Evolutionary conservation across 2,888 invertebrate genomes (phyloP).

Genomic region (Adineta ricciae): DNA sequence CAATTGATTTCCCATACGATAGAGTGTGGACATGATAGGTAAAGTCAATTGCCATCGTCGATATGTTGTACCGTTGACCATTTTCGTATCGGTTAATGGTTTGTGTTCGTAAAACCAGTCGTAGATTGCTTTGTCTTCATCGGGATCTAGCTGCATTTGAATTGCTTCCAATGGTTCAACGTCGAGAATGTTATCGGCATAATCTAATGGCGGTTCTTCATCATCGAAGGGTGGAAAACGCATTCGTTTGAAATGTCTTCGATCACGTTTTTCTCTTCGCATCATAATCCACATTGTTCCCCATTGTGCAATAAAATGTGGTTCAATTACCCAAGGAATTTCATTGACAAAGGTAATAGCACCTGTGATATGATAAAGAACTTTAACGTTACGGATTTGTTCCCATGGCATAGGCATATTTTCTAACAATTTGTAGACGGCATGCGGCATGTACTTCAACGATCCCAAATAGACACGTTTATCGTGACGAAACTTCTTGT

Average conservation of each 20-base stretch:
- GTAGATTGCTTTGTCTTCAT: conserved; percentile 65
- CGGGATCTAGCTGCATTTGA: conserved; percentile 78
- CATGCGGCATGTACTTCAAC: conserved; percentile 98
- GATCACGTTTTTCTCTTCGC: conserved; percentile 93
- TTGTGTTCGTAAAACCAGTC: conserved; percentile 98
- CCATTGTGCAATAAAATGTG: conserved; percentile 98
- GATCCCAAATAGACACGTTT: conserved; percentile 86
- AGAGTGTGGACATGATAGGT: conserved; percentile 93
- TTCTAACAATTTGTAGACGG: conserved; percentile 91
- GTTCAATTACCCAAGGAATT: conserved; percentile 98
- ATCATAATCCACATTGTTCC: conserved; percentile 99
- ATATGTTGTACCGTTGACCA: conserved; percentile 92
- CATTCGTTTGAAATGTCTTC: conserved; percentile 97
- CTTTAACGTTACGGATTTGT: conserved; percentile 93
- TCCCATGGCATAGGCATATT: conserved; percentile 99
- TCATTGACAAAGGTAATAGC: conserved; percentile 99
- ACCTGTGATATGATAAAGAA: conserved; percentile 89
- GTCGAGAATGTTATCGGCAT: conserved; percentile 95
- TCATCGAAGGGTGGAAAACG: conserved; percentile 99
- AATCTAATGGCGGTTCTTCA: conserved; percentile 97
- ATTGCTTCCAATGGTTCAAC: conserved; percentile 97
- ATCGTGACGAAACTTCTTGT: conserved; percentile 92
- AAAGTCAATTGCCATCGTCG: conserved; percentile 86
- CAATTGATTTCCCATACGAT: conserved; percentile 90
- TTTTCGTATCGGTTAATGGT: conserved; percentile 77